Percentiles rank a stretch among this genome's conserved stretches.
phyloP scores from a whole-genome alignment of 2,888 invertebrate genomes.

The Ormyrus pomaceus region DNA sequence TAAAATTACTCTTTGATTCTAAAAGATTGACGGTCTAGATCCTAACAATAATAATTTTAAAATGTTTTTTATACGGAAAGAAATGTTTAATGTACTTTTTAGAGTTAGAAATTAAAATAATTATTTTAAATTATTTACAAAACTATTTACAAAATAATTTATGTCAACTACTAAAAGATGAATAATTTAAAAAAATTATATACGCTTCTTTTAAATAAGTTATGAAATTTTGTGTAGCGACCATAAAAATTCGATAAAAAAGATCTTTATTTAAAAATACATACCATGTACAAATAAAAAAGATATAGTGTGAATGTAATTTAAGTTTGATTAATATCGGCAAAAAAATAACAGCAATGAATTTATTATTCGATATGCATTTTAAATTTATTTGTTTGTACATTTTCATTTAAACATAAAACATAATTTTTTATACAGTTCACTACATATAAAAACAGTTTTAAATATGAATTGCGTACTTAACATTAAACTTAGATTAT shows the following conservation, averaged over 20 bases:
- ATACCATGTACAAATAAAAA: not conserved
- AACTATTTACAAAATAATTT: too few species aligned
- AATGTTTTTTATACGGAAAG: too few species aligned
- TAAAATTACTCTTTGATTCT: too few species aligned
- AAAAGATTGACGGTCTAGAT: too few species aligned
- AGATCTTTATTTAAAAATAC: not conserved
- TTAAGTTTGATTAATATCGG: not conserved
- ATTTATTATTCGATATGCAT: slow-evolving; percentile 6
- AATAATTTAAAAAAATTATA: not conserved
- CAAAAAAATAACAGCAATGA: slow-evolving; percentile 4
- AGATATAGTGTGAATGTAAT: not conserved
- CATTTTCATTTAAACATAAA: slow-evolving; percentile 10
- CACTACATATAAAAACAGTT: slow-evolving; percentile 18
- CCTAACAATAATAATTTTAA: too few species aligned
- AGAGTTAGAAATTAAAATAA: too few species aligned
- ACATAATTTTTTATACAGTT: slow-evolving; percentile 29
- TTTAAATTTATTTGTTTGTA: slow-evolving; percentile 40
- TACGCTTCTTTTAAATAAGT: too few species aligned
- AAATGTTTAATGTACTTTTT: too few species aligned
- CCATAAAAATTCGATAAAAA: not conserved
- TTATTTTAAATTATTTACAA: too few species aligned
- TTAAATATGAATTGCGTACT: slow-evolving; percentile 16
- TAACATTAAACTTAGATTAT: slow-evolving; percentile 14
- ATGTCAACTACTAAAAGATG: not conserved
- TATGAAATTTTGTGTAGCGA: not conserved